Evolutionary conservation across 2,888 invertebrate species (phyloP).

Genomic region (Limnephilus auricula): DNA sequence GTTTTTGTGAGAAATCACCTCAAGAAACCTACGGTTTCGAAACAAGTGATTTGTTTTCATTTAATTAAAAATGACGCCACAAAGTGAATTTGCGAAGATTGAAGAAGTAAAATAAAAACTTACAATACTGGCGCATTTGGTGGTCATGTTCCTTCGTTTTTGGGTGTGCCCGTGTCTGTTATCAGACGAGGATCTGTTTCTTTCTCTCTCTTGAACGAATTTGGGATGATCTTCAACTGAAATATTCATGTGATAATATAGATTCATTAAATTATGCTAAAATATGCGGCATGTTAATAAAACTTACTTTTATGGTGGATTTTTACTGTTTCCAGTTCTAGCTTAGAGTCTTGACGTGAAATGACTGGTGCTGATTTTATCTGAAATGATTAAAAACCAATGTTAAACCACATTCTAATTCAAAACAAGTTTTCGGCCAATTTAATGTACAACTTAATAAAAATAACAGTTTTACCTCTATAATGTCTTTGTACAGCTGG

Average conservation of each 20-base stretch:
- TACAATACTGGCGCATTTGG: constrained; percentile 27
- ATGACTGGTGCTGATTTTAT: background rate
- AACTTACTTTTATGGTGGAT: background rate
- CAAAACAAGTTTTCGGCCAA: background rate
- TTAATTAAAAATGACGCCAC: no score
- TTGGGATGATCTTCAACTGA: constrained; percentile 10
- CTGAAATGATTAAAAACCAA: background rate
- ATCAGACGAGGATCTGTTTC: background rate
- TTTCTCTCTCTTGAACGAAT: constrained; percentile 70
- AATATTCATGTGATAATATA: constrained; percentile 49
- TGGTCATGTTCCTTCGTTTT: constrained; percentile 6
- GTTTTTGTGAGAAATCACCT: no score
- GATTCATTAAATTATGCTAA: background rate
- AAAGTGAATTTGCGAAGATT: no score
- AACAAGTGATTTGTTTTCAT: no score
- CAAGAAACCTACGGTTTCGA: no score
- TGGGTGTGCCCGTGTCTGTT: background rate
- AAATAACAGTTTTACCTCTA: constrained; percentile 80
- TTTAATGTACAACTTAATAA: constrained; percentile 73
- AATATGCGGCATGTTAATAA: background rate
- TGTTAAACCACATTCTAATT: background rate
- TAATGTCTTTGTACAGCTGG: constrained; percentile 93
- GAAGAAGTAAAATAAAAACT: background rate
- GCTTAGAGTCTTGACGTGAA: background rate
- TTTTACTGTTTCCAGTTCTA: background rate